A percentile compares a stretch with the other conserved stretches of the same genome.
These are phyloP conservation scores for Coptodon bakossiorum DNA, from an alignment of 2,113 vertebrate species.

Conservation along the genomic window DNA sequence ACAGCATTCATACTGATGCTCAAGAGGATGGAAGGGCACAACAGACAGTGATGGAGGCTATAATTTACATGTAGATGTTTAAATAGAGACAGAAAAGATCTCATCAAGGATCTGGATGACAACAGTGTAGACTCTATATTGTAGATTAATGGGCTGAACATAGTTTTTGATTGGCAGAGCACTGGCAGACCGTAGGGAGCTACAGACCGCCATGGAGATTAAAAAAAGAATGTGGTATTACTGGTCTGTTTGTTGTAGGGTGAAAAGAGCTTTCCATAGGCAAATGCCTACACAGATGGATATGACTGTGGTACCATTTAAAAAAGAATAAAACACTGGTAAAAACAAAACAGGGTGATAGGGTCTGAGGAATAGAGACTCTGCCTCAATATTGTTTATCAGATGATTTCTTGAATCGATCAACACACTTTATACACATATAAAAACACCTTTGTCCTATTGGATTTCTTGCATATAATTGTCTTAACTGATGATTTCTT, in stretches of 20 bases:
- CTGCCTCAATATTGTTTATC: background rate
- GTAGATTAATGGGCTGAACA: background rate
- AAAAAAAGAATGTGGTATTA: background rate
- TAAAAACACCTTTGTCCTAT: background rate
- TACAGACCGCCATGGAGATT: background rate
- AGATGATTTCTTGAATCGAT: background rate
- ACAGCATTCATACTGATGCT: background rate
- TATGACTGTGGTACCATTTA: background rate
- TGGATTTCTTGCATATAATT: background rate
- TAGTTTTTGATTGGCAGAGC: background rate
- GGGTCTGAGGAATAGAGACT: background rate
- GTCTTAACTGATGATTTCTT: background rate
- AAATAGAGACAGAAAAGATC: background rate
- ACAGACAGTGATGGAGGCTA: background rate
- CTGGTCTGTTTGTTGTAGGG: background rate
- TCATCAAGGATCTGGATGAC: background rate
- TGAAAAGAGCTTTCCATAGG: background rate
- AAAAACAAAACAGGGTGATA: background rate
- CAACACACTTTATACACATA: background rate
- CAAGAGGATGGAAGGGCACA: background rate
- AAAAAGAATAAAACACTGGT: background rate
- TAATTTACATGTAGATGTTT: background rate
- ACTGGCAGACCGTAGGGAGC: background rate
- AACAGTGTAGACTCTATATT: background rate
- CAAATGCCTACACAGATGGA: background rate